Conservation (phyloP, 2,888 invertebrate species). For the Calliphora vomitoria region DNA sequence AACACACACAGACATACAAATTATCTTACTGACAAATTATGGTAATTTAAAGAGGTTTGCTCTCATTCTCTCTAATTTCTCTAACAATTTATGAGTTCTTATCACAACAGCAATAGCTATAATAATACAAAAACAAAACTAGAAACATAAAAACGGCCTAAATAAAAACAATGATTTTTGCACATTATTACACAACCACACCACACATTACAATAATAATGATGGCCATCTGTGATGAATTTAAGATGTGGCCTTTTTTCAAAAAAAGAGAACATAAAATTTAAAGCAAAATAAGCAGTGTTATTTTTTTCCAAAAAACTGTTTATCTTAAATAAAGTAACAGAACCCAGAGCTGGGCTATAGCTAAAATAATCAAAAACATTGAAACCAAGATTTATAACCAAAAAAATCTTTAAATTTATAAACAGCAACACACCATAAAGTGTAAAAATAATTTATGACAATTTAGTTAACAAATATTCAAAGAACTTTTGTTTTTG, state of each 20-base stretch:
- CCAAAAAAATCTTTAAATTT: background rate
- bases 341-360: background rate
- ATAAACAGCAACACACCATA: background rate
- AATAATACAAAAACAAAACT: background rate
- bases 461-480: background rate
- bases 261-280: background rate
- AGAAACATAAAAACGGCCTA: slow-evolving; percentile 11
- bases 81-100: slow-evolving; percentile 32
- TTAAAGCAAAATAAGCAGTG: background rate
- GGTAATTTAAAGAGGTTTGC: slow-evolving; percentile 54
- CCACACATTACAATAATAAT: slow-evolving; percentile 18
- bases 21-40: slow-evolving; percentile 65
- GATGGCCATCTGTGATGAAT: slow-evolving; percentile 41
- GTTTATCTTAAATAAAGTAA: background rate
- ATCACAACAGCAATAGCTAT: slow-evolving; percentile 33
- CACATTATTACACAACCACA: slow-evolving; percentile 2
- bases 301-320: background rate
- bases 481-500: background rate
- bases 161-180: slow-evolving; percentile 34
- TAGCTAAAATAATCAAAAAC: background rate
- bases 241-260: background rate
- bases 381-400: background rate
- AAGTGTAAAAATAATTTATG: slow-evolving; percentile 5
- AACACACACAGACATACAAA: slow-evolving; percentile 21
- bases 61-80: slow-evolving; percentile 1